These are phyloP conservation scores for Cuniculus paca DNA, from an alignment of 2,797 vertebrate species.

Conservation along the genomic window DNA sequence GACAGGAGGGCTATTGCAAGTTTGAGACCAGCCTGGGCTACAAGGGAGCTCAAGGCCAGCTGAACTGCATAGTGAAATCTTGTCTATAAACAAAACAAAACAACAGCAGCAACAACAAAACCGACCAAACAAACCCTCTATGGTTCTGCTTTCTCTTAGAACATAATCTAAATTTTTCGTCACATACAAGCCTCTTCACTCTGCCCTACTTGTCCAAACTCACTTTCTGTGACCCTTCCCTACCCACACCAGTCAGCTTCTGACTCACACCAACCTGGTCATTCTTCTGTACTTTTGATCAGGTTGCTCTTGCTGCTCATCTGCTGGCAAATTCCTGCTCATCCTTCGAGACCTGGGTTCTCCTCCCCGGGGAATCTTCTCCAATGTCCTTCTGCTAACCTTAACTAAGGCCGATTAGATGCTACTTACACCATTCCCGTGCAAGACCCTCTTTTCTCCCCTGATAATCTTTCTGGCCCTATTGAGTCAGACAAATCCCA, in stretches of 20 bases:
- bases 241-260: background rate
- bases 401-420: background rate
- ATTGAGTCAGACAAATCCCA: background rate
- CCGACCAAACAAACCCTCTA: too few relatives aligned
- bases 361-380: background rate
- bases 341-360: background rate
- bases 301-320: background rate
- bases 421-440: background rate
- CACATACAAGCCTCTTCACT: background rate
- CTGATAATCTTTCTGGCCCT: background rate
- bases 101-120: too few relatives aligned
- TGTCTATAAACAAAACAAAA: too few relatives aligned
- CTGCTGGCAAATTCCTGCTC: background rate
- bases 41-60: too few relatives aligned
- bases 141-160: background rate
- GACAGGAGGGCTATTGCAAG: too few relatives aligned
- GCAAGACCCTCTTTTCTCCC: background rate
- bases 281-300: background rate
- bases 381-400: background rate
- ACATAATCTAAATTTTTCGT: background rate
- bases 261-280: background rate
- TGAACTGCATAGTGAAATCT: too few relatives aligned
- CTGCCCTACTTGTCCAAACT: background rate
- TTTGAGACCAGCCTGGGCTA: too few relatives aligned
- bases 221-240: background rate